Conservation (phyloP, 2,113 vertebrate genomes). For the Carassius gibelio region DNA sequence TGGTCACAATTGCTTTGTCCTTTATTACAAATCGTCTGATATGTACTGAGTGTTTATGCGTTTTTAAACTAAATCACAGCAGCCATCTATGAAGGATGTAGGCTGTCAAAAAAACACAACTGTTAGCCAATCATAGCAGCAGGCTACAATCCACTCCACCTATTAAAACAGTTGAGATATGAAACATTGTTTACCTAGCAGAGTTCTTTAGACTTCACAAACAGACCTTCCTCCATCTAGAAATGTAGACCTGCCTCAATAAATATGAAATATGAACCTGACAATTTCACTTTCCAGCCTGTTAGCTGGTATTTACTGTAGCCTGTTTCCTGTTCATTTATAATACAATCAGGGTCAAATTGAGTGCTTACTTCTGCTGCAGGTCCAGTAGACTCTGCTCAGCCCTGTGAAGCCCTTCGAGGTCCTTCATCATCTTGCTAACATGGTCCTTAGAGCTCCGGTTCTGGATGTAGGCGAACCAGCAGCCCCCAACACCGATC, state of each 20-base stretch:
- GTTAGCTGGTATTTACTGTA: neutral
- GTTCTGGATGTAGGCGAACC: conserved; percentile 92
- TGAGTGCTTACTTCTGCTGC: conserved; percentile 83
- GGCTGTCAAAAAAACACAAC: no score
- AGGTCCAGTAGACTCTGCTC: conserved; percentile 92
- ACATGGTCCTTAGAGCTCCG: conserved; percentile 90
- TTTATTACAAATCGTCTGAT: no score
- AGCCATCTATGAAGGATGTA: no score
- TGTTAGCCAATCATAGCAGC: no score
- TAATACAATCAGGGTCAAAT: neutral
- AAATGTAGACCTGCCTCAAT: neutral
- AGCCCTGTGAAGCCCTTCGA: conserved; percentile 89
- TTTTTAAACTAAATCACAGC: no score
- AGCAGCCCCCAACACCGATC: conserved; percentile 89
- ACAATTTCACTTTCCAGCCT: neutral
- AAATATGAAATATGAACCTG: neutral
- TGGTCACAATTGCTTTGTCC: no score
- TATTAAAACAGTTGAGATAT: no score
- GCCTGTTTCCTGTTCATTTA: neutral
- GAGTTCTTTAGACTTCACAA: no score
- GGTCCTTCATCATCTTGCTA: conserved; percentile 91
- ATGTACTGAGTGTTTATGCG: no score
- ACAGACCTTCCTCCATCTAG: neutral
- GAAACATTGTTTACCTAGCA: no score
- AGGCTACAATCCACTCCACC: no score